Evolutionary conservation across 2,888 invertebrate species (phyloP), one percentile per base, ranked within the genome.

Genomic region (Caenorhabditis japonica): DNA sequence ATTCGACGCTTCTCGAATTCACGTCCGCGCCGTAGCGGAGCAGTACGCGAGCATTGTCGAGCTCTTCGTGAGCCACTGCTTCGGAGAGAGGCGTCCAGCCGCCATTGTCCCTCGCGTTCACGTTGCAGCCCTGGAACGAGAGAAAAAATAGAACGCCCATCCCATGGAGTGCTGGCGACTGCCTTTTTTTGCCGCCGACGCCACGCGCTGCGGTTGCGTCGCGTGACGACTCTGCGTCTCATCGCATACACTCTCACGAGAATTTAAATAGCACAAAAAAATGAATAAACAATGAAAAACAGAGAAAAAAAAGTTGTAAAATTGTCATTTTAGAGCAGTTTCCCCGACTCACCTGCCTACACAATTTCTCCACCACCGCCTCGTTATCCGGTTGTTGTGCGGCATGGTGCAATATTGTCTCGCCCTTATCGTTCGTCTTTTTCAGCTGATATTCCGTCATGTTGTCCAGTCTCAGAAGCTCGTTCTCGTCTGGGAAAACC

Each of bases 81-180:
- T 83, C 83, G 17, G 66, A 55, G n/a, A 83, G 69, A 3, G 83
- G 83, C 19, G 82, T 81, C 83, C 83, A 83, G 2, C 81, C 79
- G 25, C 73, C 83, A 30, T 80, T 49, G 30, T 83, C 83, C 21
- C 44, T 46, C 4, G 71, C 75, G 51, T 83, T 75, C 43, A 83
- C 78, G 27, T 79, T 39, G 59, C 77, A 83, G 15, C 78, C 78
- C 80, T 81, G 34, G 19, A 49, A 44, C 4, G 21, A 8, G 44
- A 61, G 13, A 17, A 15, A 38, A 34, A n/a, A n/a, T n/a, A n/a
- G n/a, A n/a, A n/a, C n/a, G n/a, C n/a, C n/a, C n/a, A n/a, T n/a
- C n/a, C n/a, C n/a, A n/a, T n/a, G n/a, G n/a, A n/a, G n/a, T n/a
- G n/a, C n/a, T n/a, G n/a, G n/a, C n/a, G n/a, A n/a, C n/a, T n/a